Base-by-base conservation (phyloP, 1,140 invertebrate species). In the Drosophila albomicans region DNA sequence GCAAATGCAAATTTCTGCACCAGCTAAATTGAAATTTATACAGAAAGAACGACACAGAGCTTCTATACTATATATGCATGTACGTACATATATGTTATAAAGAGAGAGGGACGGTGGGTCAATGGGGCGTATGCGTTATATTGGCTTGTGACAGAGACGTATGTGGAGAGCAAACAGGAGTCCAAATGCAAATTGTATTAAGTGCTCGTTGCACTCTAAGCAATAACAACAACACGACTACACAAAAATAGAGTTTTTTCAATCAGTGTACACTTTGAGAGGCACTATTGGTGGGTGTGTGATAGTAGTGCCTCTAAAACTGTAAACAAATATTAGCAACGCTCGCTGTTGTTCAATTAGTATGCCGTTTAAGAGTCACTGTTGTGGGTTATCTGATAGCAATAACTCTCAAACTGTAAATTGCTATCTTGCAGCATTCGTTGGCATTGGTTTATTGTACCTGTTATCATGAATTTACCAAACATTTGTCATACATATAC, bases 21-120 rank as follows among this genome's bases (percentile, higher is more conserved):
- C 57, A 82, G 57, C 81, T 61, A 81, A 85, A 88, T 85, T 85
- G 85, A 88, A 88, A 88, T 89, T 81, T 86, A 82, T 81, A 73
- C 82, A 68, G 63, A 65, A 54, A 49, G 35, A 16, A 16, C 16
- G 56, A 51, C 48, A 43, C 57, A 38, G 48, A 28, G n/a, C 3
- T 25, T 0, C 20, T 25, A 25, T 3, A 25, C 20, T 4, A 25
- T 25, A 25, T 25, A 25, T 25, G 20, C 0, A 0, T 25, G 3
- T 25, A 25, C 3, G 20, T 25, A 4, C 20, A 25, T 25, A 25
- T 25, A 25, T 25, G 20, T 25, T 25, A 25, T 25, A 8, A 51
- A 28, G 58, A 32, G 38, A 49, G 25, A 30, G 10, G 1, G 16
- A 46, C 41, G 10, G 51, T 32, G 51, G n/a, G 41, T 1, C 65